Evolutionary conservation across 2,797 vertebrate genomes (phyloP), one percentile per base, ranked within the genome.

Genomic region (Macroramphosus scolopax): DNA sequence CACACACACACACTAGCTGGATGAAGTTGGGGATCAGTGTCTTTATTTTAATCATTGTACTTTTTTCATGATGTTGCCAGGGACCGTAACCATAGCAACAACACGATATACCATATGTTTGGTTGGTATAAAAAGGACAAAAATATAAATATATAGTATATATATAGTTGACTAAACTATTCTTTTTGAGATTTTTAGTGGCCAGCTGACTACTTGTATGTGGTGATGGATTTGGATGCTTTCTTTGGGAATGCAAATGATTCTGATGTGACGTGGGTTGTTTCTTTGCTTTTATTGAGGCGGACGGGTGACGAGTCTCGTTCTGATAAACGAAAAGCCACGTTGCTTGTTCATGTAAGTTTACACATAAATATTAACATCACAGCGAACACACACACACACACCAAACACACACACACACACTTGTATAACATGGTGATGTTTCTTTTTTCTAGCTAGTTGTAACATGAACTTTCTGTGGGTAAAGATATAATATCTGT

Each of bases 311-410:
- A 68, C 45, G 67, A 63, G 75, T 72, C 61, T 69, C 59, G 77
- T 82, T 74, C 75, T 89, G 80, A 91, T 90, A n/a, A n/a, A n/a
- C n/a, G n/a, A n/a, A 84, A 85, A 87, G 87, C 89, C 80, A 78
- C 62, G 80, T 85, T 90, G 90, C 93, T 90, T 88, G 90, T 93
- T 93, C 38, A 59, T 74, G 62, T 77, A 56, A 60, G 63, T 75
- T 77, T 66, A 72, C 73, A 61, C 56, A 41, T 37, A 46, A 15
- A 53, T 9, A 63, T 36, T 55, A 11, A 66, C 60, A 45, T 46
- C 26, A 15, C 11, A 16, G 54, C 51, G 12, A 11, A 57, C 57
- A 50, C 46, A 46, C 54, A 40, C 13, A 50, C 51, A 47, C 35
- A 35, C 18, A 16, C 43, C 17, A 42, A 35, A 42, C 44, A 56